Evolutionary conservation across 2,888 invertebrate genomes (phyloP), one percentile per base, ranked within the genome.

Genomic region (Pemphredon lugubris): DNA sequence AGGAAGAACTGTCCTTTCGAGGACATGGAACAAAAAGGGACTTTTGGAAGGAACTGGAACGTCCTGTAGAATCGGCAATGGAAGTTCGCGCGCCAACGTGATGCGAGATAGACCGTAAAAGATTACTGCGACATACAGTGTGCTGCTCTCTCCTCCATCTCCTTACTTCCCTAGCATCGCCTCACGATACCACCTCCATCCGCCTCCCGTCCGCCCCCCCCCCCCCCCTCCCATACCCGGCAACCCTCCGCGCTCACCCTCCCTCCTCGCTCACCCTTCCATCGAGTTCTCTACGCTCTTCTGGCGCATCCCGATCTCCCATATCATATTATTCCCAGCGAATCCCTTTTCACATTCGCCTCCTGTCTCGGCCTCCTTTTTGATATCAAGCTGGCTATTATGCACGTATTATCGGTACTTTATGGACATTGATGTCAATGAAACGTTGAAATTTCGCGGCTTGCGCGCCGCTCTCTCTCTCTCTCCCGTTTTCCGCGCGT

Each of bases 261-360:
- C n/a, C n/a, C n/a, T n/a, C n/a, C n/a, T n/a, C n/a, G n/a, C n/a
- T n/a, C n/a, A 34, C 58, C 69, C 59, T 48, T 50, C 70, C 54
- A 23, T 42, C 34, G 54, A 53, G 69, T 77, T 80, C 79, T 73
- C 81, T 79, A 77, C n/a, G n/a, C n/a, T n/a, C n/a, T n/a, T n/a
- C 79, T 66, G 75, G 75, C 80, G 81, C 72, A 81, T 80, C 82
- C 80, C 79, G 79, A 83, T 82, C 83, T 81, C 82, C 84, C 83
- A 79, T 85, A 87, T 87, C 85, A 83, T 86, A 87, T 87, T 87
- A 86, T 85, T 81, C 72, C 73, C 77, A 59, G 79, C 74, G 81
- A 84, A 84, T 86, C 85, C 85, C 83, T 83, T 74, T 78, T 77
- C 74, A 72, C 80, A 69, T 73, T 73, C 67, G 63, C 67, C 64